phyloP scores from a whole-genome alignment of 2,113 vertebrate genomes.

The Dasyurus viverrinus region DNA sequence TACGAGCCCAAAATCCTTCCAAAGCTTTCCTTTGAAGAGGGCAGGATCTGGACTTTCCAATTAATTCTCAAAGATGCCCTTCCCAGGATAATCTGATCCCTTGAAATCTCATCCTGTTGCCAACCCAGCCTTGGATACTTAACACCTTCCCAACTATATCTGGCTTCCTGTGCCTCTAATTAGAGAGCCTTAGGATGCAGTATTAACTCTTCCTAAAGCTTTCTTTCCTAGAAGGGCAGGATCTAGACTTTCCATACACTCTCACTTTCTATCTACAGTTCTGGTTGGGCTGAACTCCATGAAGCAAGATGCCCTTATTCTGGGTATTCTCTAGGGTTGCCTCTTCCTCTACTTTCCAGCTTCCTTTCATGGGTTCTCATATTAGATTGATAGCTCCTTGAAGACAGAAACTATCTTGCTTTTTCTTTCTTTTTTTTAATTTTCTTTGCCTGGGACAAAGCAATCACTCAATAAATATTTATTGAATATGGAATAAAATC shows the following conservation, averaged over 20 bases:
- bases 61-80: not conserved
- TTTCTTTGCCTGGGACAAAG: not conserved
- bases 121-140: not conserved
- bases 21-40: not conserved
- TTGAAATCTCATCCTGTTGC: not conserved
- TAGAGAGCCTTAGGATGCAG: not conserved
- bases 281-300: not conserved
- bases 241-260: not conserved
- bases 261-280: not conserved
- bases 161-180: not conserved
- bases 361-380: not conserved
- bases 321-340: not conserved
- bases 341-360: not conserved
- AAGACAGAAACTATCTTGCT: not conserved
- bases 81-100: not conserved
- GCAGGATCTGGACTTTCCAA: not conserved
- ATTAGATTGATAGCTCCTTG: not conserved
- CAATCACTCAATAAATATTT: not conserved
- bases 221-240: not conserved
- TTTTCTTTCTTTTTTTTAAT: not conserved
- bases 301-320: not conserved
- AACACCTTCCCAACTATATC: not conserved
- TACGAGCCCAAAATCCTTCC: not conserved
- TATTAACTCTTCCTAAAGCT: not conserved
- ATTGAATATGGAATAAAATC: not conserved